phyloP scores from a whole-genome alignment of 1,140 invertebrate genomes.

The Bombus confusus region DNA sequence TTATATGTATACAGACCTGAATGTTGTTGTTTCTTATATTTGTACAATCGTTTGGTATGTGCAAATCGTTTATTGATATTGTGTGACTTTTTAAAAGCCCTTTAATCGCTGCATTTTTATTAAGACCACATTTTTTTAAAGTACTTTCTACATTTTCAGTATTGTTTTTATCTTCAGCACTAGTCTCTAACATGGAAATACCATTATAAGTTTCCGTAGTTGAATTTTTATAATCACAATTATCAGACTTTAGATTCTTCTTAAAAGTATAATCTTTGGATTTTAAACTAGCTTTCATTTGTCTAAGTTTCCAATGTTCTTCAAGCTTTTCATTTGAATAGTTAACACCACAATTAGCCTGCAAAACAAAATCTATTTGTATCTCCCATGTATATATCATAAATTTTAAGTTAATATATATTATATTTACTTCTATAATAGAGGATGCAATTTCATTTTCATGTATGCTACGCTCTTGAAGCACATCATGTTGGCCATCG shows the following conservation, averaged over 20 bases:
- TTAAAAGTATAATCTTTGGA: background rate
- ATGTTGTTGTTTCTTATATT: background rate
- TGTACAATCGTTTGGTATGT: background rate
- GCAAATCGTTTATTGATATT: slow-evolving; percentile 42
- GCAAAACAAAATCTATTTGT: slow-evolving; percentile 2
- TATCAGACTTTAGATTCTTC: background rate
- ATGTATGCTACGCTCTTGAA: background rate
- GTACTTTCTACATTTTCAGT: background rate
- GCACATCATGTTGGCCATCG: background rate
- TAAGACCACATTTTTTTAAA: slow-evolving; percentile 25
- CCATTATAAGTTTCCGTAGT: background rate
- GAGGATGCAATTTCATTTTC: slow-evolving; percentile 28
- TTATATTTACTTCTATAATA: slow-evolving; percentile 42
- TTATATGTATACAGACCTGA: background rate
- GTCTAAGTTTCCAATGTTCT: background rate
- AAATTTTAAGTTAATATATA: background rate
- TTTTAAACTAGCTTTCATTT: background rate
- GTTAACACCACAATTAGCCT: slow-evolving; percentile 44
- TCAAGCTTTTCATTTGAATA: slow-evolving; percentile 48
- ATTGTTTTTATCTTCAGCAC: background rate
- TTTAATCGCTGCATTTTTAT: slow-evolving; percentile 55
- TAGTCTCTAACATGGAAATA: background rate
- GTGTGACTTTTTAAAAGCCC: slow-evolving; percentile 39
- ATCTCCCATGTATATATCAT: background rate
- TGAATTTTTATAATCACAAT: background rate